Evolutionary conservation across 2,113 vertebrate genomes (phyloP), one percentile per base, ranked within the genome.

Genomic region (Osmerus eperlanus): DNA sequence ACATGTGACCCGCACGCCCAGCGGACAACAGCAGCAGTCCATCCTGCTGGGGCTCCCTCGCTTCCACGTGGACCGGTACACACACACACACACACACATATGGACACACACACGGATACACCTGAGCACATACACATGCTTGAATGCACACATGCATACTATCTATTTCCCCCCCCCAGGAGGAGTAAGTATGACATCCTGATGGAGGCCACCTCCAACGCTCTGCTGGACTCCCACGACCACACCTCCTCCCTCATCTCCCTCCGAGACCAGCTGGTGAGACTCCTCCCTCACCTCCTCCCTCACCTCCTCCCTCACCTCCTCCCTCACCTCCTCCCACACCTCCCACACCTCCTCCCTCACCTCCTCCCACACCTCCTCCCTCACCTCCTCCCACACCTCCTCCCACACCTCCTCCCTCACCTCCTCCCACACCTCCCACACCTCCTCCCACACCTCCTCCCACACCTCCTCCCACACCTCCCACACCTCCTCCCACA

Each of bases 181-280:
- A 93, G 95, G 77, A 95, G 89, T 78, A 98, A 96, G 72, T 97
- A 98, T 0, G 95, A 98, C 79, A 91, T 97, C 67, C 91, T 99
- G 72, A 96, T 96, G 94, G 96, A 99, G 90, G 88, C 89, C 11
- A 88, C 93, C 15, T 98, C 95, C 0, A 87, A 85, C 66, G 60
- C 94, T 21, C 91, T 99, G 58, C 91, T 89, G 63, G 82, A 90
- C 4, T 78, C 88, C 12, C 92, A 88, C 9, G 87, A 89, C 74
- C 93, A 92, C 64, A 89, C 91, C 0, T 87, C 91, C 73, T 91
- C 94, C 0, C 75, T 96, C 68, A 73, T 88, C 23, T 87, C 88
- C 62, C 76, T 99, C 72, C 89, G 92, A 75, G 89, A 95, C 1
- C 92, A 96, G 14, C 71, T 98, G 89, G 97, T 99, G 81, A 95